Evolutionary conservation across 2,888 invertebrate species (phyloP).

Genomic region (Drosophila testacea): DNA sequence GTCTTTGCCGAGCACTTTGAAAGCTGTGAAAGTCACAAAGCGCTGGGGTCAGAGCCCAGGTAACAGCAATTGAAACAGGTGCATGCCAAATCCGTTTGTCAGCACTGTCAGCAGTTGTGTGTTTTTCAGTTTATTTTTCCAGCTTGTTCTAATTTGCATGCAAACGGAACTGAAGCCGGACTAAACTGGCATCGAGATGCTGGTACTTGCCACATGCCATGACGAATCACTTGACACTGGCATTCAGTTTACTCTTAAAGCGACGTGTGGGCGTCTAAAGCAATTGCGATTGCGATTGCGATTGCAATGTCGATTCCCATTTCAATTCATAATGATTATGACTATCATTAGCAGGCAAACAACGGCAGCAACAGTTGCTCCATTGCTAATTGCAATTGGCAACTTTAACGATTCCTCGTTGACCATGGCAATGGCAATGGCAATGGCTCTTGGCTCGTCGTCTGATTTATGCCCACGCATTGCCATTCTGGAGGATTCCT

Average conservation of each 20-base stretch:
- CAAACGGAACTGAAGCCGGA: constrained; percentile 74
- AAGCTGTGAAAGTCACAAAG: constrained; percentile 67
- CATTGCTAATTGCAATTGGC: constrained; percentile 65
- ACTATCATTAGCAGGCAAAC: constrained; percentile 46
- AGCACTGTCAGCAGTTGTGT: constrained; percentile 24
- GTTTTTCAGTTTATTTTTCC: constrained; percentile 17
- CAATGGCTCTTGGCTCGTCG: constrained; percentile 4
- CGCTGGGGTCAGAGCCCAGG: constrained; percentile 53
- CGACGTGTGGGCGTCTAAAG: constrained; percentile 56
- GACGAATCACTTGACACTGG: constrained; percentile 67
- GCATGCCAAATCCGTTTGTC: constrained; percentile 79
- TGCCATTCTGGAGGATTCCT: constrained; percentile 9
- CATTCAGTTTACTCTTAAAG: constrained; percentile 17
- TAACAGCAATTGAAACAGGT: constrained; percentile 52
- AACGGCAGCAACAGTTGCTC: constrained; percentile 22
- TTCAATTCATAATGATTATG: constrained; percentile 69
- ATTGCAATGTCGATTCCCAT: constrained; percentile 23
- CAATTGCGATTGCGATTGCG: constrained; percentile 26
- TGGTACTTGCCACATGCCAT: constrained; percentile 58
- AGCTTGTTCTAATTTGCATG: constrained; percentile 77
- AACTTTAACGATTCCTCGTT: constrained; percentile 45
- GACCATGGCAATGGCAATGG: constrained; percentile 34
- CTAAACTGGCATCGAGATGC: constrained; percentile 33
- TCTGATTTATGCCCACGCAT: constrained; percentile 71
- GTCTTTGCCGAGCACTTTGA: constrained; percentile 14